Conservation (phyloP, 2,797 vertebrate species). For the Anomalospiza imberbis region DNA sequence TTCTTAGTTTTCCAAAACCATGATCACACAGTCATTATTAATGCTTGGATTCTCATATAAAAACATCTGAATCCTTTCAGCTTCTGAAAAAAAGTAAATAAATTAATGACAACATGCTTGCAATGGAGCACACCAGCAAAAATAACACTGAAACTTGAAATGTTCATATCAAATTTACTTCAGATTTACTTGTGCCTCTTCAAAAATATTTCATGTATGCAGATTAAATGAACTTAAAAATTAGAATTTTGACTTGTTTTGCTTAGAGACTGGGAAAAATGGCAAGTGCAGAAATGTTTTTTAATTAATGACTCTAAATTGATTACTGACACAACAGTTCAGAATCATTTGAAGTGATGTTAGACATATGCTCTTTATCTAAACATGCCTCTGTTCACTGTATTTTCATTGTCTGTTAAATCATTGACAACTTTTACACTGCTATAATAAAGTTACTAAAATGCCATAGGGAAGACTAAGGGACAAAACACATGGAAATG, state of each 20-base stretch:
- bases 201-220: background rate
- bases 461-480: background rate
- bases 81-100: background rate
- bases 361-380: background rate
- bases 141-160: background rate
- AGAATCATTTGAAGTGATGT: background rate
- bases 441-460: background rate
- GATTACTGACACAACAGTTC: background rate
- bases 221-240: background rate
- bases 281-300: background rate
- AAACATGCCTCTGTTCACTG: background rate
- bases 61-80: background rate
- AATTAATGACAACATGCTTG: background rate
- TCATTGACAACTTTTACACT: background rate
- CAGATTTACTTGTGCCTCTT: background rate
- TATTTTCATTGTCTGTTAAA: background rate
- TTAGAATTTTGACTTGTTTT: background rate
- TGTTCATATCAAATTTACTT: background rate
- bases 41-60: background rate
- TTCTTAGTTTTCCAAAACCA: background rate
- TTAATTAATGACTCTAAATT: background rate
- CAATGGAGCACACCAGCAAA: background rate
- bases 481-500: background rate
- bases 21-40: background rate
- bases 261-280: background rate